Evolutionary conservation across 2,888 invertebrate species (phyloP), one percentile per base, ranked within the genome.

Genomic region (Sinelater perroti): DNA sequence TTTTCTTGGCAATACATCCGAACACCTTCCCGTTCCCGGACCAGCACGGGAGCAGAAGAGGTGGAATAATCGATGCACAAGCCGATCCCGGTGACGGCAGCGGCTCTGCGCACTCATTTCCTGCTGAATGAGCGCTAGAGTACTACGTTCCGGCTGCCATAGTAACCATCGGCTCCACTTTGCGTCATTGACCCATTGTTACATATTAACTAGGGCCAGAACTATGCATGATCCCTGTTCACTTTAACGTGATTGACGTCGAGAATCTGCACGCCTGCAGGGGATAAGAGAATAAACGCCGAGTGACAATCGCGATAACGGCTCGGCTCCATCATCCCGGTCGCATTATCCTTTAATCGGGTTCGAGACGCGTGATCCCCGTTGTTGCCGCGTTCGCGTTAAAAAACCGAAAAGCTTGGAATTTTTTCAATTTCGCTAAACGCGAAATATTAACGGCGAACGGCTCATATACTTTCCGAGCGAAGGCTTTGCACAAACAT

Each of bases 41-140:
- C 47, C 47, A n/a, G 14, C 18, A 44, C 18, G 18, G 30, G 50
- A 46, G 56, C 35, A 38, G 45, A 10, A 40, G 56, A 45, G 45
- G 53, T 42, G 53, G 46, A 49, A 58, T 58, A 58, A 58, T 58
- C 58, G 54, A 58, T 58, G 58, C 42, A 45, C 35, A 42, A 51
- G 49, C 53, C 52, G 46, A 52, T 54, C 53, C 52, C 53, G 35
- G 47, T 49, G 53, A 46, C 44, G 49, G 53, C 54, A 33, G 14
- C 30, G 17, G 50, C 54, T 61, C 56, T 62, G 62, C 62, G 62
- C 62, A 62, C 49, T 60, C 59, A 62, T 35, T 62, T 57, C 52
- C 56, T 58, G 46, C 50, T 63, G 61, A 63, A 62, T 63, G 63
- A 63, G 61, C 49, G 54, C 42, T 61, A 44, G 61, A 63, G 61